Base-by-base conservation (phyloP, 2,113 vertebrate species). In the Eclectus roratus region DNA sequence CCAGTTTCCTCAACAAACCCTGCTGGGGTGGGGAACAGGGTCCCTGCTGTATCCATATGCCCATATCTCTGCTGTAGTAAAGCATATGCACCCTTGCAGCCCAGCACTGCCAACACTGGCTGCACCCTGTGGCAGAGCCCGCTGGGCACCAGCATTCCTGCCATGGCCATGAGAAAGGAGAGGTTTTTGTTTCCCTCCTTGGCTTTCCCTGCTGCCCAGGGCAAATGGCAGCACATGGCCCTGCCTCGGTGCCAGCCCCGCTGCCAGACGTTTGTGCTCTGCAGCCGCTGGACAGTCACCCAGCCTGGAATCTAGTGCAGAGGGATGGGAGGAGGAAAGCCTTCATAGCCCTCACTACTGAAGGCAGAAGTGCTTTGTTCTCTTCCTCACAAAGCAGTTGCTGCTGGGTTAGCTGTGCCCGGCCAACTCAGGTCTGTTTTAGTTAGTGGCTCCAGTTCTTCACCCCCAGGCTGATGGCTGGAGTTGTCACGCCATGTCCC, bases 151-250 rank as follows among this genome's bases (percentile, higher is more conserved):
- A 20, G 50, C 7, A 0, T 44, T 72, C 65, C 47, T 74, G 61
- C 61, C 1, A 0, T 0, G 29, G 83, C 73, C 28, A n/a, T 0
- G 3, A 41, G 33, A 37, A 63, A 0, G 6, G 41, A 64, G 63
- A 76, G 31, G 63, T 13, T 50, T 31, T 70, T 64, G 19, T 27
- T 41, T 56, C 77, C 73, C 41, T 68, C 53, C 6, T 14, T 81
- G 69, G n/a, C 55, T 58, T 56, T 79, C 44, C 79, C n/a, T 4
- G 6, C 64, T 37, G 35, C 73, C 58, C 33, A 0, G 5, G 47
- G 64, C 80, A 66, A 17, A 27, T 7, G 60, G 81, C 47, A 87
- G 73, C 61, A 50, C 10, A 0, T 27, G 52, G 81, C 39, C 49
- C 47, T 72, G 90, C 78, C 41, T 50, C 0, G 0, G 60, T 85